A percentile compares a stretch with the other conserved stretches of the same genome.
phyloP scores from a whole-genome alignment of 1,140 invertebrate genomes.

The Hylyphantes graminicola region DNA sequence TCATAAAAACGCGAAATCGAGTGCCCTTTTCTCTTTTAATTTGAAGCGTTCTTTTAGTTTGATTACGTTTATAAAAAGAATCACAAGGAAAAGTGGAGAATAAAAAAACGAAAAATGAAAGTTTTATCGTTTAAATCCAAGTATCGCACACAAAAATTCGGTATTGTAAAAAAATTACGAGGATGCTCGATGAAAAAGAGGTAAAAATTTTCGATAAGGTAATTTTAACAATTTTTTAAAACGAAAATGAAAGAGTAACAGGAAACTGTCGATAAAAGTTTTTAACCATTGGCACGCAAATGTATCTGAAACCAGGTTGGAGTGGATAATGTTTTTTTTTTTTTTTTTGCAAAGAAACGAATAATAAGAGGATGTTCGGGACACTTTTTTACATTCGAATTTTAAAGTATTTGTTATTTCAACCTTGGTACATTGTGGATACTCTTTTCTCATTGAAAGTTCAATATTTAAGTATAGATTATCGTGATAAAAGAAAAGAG shows the following conservation, averaged over 20 bases:
- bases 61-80: conserved; percentile 22
- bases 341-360: neutral
- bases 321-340: no score
- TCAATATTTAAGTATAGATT: no score
- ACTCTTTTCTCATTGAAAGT: no score
- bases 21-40: conserved; percentile 25
- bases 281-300: conserved; percentile 10
- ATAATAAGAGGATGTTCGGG: no score
- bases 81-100: neutral
- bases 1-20: conserved; percentile 20
- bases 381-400: no score
- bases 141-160: conserved; percentile 24
- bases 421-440: no score
- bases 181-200: conserved; percentile 1
- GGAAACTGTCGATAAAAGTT: conserved; percentile 35
- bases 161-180: conserved; percentile 36
- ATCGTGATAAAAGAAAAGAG: no score
- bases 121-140: conserved; percentile 38
- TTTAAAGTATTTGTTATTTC: neutral
- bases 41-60: conserved; percentile 20
- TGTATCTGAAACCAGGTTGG: neutral
- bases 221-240: conserved; percentile 44
- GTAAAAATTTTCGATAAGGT: conserved; percentile 48
- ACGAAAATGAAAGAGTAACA: conserved; percentile 6
- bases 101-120: neutral